Evolutionary conservation across 1,140 invertebrate species (phyloP).

Genomic region (Achatina immaculata): DNA sequence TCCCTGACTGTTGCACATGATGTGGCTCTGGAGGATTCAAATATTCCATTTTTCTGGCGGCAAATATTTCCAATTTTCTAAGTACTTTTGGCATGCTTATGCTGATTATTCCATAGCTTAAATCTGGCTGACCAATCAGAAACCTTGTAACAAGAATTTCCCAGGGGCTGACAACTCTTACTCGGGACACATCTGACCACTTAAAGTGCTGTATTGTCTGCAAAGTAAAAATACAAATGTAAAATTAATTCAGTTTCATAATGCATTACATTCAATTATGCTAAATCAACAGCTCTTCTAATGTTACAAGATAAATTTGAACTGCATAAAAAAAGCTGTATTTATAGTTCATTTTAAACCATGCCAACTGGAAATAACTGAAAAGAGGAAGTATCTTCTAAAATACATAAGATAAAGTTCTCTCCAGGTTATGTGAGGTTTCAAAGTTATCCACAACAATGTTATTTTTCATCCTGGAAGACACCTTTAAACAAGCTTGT

Average conservation of each 20-base stretch:
- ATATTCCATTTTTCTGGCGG: conserved; percentile 29
- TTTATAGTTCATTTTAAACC: too few relatives aligned
- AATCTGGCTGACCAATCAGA: conserved; percentile 32
- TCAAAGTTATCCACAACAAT: too few relatives aligned
- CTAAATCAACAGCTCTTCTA: not conserved
- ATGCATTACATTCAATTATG: not conserved
- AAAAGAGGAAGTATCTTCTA: too few relatives aligned
- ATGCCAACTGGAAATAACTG: too few relatives aligned
- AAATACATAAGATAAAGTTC: too few relatives aligned
- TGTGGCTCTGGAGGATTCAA: conserved; percentile 16
- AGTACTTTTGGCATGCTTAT: not conserved
- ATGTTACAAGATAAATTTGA: too few relatives aligned
- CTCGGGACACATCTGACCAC: conserved; percentile 29
- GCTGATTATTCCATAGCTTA: conserved; percentile 20
- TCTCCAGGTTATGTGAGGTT: too few relatives aligned
- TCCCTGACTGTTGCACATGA: not conserved
- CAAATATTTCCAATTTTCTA: conserved; percentile 7
- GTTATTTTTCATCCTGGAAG: too few relatives aligned
- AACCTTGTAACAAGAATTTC: conserved; percentile 27
- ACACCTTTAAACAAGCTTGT: too few relatives aligned
- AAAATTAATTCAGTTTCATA: not conserved
- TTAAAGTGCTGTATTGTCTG: conserved; percentile 31
- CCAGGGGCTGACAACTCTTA: conserved; percentile 28
- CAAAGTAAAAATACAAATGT: not conserved
- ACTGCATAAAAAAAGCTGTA: too few relatives aligned